These are phyloP conservation scores for Dromius quadrimaculatus DNA, from an alignment of 2,888 invertebrate genomes.

Conservation along the genomic window DNA sequence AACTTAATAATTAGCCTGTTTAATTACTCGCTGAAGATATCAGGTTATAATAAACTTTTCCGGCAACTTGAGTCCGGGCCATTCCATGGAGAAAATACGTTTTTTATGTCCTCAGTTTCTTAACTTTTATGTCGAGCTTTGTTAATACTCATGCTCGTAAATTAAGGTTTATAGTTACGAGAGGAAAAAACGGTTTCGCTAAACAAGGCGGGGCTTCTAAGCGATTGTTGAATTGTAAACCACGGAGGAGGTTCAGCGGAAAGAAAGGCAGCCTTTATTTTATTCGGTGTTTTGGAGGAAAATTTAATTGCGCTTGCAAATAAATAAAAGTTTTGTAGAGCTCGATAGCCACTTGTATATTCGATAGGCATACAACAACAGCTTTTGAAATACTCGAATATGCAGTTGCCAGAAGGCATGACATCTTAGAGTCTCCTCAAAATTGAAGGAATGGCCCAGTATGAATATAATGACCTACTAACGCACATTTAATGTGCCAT, in stretches of 20 bases:
- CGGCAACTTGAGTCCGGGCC: constrained; percentile 37
- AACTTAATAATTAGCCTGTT: constrained; percentile 46
- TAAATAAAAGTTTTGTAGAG: too few relatives aligned
- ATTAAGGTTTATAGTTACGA: constrained; percentile 49
- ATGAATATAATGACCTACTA: too few relatives aligned
- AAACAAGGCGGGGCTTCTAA: constrained; percentile 35
- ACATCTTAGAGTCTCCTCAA: too few relatives aligned
- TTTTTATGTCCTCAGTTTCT: constrained; percentile 51
- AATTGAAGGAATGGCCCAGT: too few relatives aligned
- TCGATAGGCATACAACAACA: too few relatives aligned
- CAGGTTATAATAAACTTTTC: constrained; percentile 51
- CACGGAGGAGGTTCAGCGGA: not conserved
- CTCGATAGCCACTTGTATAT: too few relatives aligned
- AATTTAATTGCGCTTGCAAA: too few relatives aligned
- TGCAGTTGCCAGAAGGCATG: too few relatives aligned
- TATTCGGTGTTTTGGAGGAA: too few relatives aligned
- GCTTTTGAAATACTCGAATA: too few relatives aligned
- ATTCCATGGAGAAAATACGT: constrained; percentile 43
- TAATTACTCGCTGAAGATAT: constrained; percentile 50
- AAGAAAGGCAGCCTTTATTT: too few relatives aligned
- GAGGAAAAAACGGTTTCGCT: constrained; percentile 34
- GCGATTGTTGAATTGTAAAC: constrained; percentile 34
- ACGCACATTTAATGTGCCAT: too few relatives aligned
- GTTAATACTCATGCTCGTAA: constrained; percentile 50
- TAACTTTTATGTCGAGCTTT: constrained; percentile 50